Conservation (phyloP, 2,888 invertebrate species). For the Saturnia japonica region DNA sequence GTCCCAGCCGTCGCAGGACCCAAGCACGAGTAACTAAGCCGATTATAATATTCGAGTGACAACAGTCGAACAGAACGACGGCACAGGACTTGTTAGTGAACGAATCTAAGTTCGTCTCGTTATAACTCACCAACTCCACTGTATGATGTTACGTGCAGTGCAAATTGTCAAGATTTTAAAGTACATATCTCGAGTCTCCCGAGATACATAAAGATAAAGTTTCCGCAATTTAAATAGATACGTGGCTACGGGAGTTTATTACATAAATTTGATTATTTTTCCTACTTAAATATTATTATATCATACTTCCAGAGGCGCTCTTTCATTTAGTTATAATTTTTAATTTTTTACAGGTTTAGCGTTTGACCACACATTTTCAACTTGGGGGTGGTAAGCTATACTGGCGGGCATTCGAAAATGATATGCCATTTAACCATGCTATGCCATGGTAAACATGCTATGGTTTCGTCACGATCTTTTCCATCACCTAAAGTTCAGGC, state of each 20-base stretch:
- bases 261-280: background rate
- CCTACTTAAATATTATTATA: background rate
- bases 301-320: too few species aligned
- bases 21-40: slow-evolving; percentile 50
- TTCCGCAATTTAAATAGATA: background rate
- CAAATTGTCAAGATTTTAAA: slow-evolving; percentile 31
- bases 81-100: slow-evolving; percentile 55
- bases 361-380: too few species aligned
- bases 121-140: slow-evolving; percentile 51
- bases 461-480: too few species aligned
- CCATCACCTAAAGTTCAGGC: too few species aligned
- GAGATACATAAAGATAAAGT: background rate
- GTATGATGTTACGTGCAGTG: slow-evolving; percentile 18
- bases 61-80: slow-evolving; percentile 38
- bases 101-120: slow-evolving; percentile 62
- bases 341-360: too few species aligned
- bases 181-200: slow-evolving; percentile 25
- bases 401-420: too few species aligned
- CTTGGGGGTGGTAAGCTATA: too few species aligned
- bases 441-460: too few species aligned
- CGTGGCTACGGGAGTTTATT: background rate
- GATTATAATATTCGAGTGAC: slow-evolving; percentile 34
- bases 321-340: too few species aligned
- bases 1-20: slow-evolving; percentile 20
- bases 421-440: too few species aligned